Evolutionary conservation across 2,113 vertebrate genomes (phyloP), one percentile per base, ranked within the genome.

Genomic region (Balaenoptera acutorostrata): DNA sequence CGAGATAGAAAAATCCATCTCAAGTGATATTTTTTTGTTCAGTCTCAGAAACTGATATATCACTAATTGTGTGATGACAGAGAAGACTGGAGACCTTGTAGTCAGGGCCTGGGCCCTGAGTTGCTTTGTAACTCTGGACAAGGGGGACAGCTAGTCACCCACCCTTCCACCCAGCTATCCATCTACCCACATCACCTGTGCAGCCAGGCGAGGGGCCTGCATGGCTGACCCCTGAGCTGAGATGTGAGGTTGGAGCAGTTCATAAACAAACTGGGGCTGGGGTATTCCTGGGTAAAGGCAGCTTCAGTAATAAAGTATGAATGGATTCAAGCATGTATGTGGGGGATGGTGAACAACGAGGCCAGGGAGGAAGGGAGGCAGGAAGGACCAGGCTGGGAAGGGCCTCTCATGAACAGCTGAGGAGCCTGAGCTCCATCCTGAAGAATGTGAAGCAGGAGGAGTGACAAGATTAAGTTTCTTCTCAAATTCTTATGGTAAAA

Each of bases 381-480:
- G 59, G 69, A 49, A 84, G 55, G 63, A 1, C 0, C 39, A 8
- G 78, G 39, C 49, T 57, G 25, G 29, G 39, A 29, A 57, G 0
- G 33, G 63, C 71, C 33, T 36, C 49, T 69, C 2, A 31, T 20
- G 46, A 85, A 31, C 52, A 71, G 74, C 85, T 66, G 84, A 69
- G 59, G 66, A 25, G 9, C 57, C 80, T 15, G 33, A 81, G 23
- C 61, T 52, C 33, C 39, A 33, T 90, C 31, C 80, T 27, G 89
- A 93, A 92, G 88, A 94, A 61, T 36, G 41, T 13, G 64, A 75
- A 52, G 31, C 49, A 82, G 21, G 8, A 93, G 11, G 25, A 81
- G 55, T 14, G 63, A 72, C 0, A 15, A 44, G 64, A 13, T 64
- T 49, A 87, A 15, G 25, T 78, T 87, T 81, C 46, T 87, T 82